Conservation (phyloP, 2,113 vertebrate species). For the Rhinoptilus africanus region DNA sequence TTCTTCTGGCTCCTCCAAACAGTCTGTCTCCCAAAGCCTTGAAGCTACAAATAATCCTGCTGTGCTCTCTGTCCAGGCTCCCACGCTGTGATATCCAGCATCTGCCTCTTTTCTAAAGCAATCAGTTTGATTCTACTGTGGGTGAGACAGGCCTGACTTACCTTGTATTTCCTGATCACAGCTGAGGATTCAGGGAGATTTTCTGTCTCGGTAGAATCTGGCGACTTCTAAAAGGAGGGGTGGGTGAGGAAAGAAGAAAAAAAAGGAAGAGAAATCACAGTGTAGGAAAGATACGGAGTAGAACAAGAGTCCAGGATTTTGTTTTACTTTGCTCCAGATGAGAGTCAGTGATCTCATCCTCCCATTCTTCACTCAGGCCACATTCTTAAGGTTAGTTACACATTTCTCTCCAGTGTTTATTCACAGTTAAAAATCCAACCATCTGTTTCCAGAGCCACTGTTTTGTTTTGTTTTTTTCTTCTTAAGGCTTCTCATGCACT, state of each 20-base stretch:
- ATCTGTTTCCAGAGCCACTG: background rate
- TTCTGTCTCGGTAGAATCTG: background rate
- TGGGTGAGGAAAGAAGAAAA: background rate
- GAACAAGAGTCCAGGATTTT: background rate
- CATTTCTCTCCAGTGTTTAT: background rate
- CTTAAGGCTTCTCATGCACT: background rate
- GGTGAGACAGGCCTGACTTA: background rate
- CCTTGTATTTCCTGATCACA: slow-evolving; percentile 43
- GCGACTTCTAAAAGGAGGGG: background rate
- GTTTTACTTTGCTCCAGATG: background rate
- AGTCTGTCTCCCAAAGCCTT: slow-evolving; percentile 20
- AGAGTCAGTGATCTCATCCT: background rate
- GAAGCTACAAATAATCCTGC: slow-evolving; percentile 31
- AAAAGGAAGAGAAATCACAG: background rate
- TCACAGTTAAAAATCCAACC: background rate
- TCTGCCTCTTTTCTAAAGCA: background rate
- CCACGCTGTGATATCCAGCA: slow-evolving; percentile 7
- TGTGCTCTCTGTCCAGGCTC: slow-evolving; percentile 7
- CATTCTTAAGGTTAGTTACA: background rate
- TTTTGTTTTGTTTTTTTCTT: background rate
- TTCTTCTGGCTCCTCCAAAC: slow-evolving; percentile 35
- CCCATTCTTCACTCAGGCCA: background rate
- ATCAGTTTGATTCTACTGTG: background rate
- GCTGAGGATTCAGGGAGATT: background rate
- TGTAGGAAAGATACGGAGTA: background rate